Evolutionary conservation across 1,140 invertebrate genomes (phyloP), one percentile per base, ranked within the genome.

Genomic region (Cyclina sinensis): DNA sequence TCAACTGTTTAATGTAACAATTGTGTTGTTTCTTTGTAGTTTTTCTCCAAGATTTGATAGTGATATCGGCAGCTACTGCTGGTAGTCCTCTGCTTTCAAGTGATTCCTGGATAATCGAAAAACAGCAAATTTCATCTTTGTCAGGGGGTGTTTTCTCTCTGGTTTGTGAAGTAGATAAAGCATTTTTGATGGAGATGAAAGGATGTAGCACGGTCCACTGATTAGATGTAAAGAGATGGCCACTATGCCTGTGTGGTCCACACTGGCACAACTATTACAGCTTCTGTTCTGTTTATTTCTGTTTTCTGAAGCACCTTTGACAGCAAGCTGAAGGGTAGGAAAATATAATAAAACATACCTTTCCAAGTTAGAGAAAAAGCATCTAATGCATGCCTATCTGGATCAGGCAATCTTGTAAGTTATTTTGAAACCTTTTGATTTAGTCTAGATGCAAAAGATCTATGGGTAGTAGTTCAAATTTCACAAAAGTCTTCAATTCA

Each of bases 141-240:
- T 81, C 24, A 81, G 35, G 9, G 79, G 54, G 54, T 59, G 54
- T 59, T 59, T 54, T 59, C 35, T 24, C 39, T 39, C 48, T 14
- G 79, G 79, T 81, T 81, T 81, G 79, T 81, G 79, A 21, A 14
- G 21, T n/a, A 81, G 54, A 18, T 39, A 7, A 14, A 81, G 48
- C 7, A 30, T 57, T 39, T 57, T 81, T 37, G 9, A 18, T 27
- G 79, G 11, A 30, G 21, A 27, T 81, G 79, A 51, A 35, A 59
- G 54, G 12, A 81, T n/a, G 51, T 81, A 59, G 59, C 79, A 59
- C 59, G 30, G 79, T 81, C 79, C 79, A 7, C 27, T 54, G 11
- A 81, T 59, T 18, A 62, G 35, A 59, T 35, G 30, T 11, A 46
- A 24, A 27, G 39, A 39, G 11, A 59, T 39, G 37, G 74, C 74